Base-by-base conservation (phyloP, 2,113 vertebrate species). In the Myotis davidii region DNA sequence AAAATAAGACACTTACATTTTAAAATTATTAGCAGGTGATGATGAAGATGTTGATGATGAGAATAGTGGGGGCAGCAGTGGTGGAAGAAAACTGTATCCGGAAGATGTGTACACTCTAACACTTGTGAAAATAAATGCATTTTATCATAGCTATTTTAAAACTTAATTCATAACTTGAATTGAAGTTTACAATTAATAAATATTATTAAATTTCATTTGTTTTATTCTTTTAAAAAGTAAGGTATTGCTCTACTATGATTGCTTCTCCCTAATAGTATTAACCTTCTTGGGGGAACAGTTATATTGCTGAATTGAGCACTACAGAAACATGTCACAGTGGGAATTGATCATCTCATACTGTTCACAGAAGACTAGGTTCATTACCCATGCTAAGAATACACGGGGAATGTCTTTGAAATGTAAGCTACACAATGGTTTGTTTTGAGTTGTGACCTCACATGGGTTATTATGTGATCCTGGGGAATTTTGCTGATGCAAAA, bases 401-500 rank as follows among this genome's bases (percentile, higher is more conserved):
- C 85, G 91, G 32, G 37, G 23, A 89, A 65, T 90, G 23, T 29
- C 37, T 90, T 96, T 92, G 48, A 52, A 83, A 96, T 85, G 37
- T 90, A 89, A 96, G 79, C n/a, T 34, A 34, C 9, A n/a, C 18
- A 42, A 45, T 50, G 42, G 45, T 96, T 97, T 93, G 50, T 94
- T 88, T 96, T 95, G 29, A 50, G 42, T 56, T 92, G 37, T 91
- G 73, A 29, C 78, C 88, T 81, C 34, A 83, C 27, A 39, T 94
- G 34, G 20, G 3, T 25, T 97, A 81, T 21, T 2, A 0, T 59
- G n/a, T 3, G 14, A 92, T 95, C 48, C 95, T 92, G 88, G 73
- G 74, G 92, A 97, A 95, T 92, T 42, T 90, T n/a, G n/a, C 74
- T 67, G 37, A 79, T 91, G 82, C 1, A 59, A 93, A 96, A 94